Evolutionary conservation across 1,140 invertebrate genomes (phyloP).

Genomic region (Drosophila bocqueti): DNA sequence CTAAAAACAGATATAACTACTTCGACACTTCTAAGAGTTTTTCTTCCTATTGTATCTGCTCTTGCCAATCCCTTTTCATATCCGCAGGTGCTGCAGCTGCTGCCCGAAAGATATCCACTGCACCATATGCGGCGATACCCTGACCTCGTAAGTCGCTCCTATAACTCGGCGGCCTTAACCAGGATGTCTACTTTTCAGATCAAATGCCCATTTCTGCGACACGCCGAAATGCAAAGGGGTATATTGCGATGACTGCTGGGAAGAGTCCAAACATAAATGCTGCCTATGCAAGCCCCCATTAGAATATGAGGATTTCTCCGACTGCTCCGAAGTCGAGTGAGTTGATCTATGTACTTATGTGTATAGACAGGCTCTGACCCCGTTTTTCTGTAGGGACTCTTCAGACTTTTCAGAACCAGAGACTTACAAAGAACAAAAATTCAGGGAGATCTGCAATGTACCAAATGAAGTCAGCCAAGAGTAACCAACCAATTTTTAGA

Average conservation of each 20-base stretch:
- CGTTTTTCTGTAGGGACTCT: constrained; percentile 25
- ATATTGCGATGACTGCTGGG: constrained; percentile 91
- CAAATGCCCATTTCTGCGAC: constrained; percentile 85
- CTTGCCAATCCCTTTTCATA: background rate
- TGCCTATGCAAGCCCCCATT: constrained; percentile 90
- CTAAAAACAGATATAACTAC: background rate
- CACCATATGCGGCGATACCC: constrained; percentile 74
- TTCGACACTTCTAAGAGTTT: background rate
- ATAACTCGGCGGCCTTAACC: background rate
- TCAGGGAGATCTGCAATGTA: background rate
- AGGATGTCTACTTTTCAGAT: constrained; percentile 10
- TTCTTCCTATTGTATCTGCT: background rate
- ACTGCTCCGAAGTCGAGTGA: constrained; percentile 91
- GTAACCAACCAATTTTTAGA: no score
- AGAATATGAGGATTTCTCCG: constrained; percentile 91
- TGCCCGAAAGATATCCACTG: constrained; percentile 65
- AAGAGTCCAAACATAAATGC: constrained; percentile 90
- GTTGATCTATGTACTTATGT: constrained; percentile 2
- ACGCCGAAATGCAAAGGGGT: constrained; percentile 88
- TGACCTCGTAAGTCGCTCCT: constrained; percentile 50
- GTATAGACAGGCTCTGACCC: background rate
- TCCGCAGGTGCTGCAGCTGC: constrained; percentile 70
- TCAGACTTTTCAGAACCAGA: constrained; percentile 21
- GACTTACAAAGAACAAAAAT: constrained; percentile 5
- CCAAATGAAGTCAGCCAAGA: no score